Percentiles rank a stretch among this genome's conserved stretches.
These are phyloP conservation scores for Dipus sagitta DNA, from an alignment of 2,797 vertebrate species.

Conservation along the genomic window DNA sequence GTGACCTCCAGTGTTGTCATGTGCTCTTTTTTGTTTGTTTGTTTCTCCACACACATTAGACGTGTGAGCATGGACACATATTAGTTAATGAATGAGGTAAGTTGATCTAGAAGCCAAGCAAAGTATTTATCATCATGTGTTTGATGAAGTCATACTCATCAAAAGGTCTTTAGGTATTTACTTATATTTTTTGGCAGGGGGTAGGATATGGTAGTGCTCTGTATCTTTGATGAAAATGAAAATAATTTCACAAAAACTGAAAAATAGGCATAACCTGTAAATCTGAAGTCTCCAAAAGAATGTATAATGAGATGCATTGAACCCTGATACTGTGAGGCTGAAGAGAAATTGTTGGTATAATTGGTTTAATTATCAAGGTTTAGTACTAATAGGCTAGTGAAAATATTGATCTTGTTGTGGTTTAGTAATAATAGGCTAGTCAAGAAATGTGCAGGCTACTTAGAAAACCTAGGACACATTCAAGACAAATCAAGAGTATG, in stretches of 20 bases:
- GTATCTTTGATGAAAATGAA: slow-evolving; percentile 78
- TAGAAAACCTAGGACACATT: slow-evolving; percentile 37
- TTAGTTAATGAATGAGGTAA: slow-evolving; percentile 75
- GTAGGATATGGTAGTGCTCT: slow-evolving; percentile 44
- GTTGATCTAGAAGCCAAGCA: slow-evolving; percentile 77
- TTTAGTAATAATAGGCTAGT: background rate
- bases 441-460: background rate
- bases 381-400: background rate
- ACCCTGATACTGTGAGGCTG: slow-evolving; percentile 3
- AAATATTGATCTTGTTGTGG: background rate
- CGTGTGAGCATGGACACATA: slow-evolving; percentile 69
- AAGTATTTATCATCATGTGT: slow-evolving; percentile 50
- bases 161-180: slow-evolving; percentile 46
- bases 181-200: slow-evolving; percentile 1
- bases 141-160: slow-evolving; percentile 67
- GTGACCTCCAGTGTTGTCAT: slow-evolving; percentile 72
- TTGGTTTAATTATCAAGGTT: slow-evolving; percentile 33
- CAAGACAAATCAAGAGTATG: background rate
- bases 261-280: slow-evolving; percentile 22
- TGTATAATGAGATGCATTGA: slow-evolving; percentile 6
- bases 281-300: background rate
- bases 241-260: slow-evolving; percentile 70
- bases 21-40: slow-evolving; percentile 49
- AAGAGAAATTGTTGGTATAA: slow-evolving; percentile 13
- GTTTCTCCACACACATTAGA: slow-evolving; percentile 50